Evolutionary conservation across 2,888 invertebrate species (phyloP).

Genomic region (Eumerus sabulonum): DNA sequence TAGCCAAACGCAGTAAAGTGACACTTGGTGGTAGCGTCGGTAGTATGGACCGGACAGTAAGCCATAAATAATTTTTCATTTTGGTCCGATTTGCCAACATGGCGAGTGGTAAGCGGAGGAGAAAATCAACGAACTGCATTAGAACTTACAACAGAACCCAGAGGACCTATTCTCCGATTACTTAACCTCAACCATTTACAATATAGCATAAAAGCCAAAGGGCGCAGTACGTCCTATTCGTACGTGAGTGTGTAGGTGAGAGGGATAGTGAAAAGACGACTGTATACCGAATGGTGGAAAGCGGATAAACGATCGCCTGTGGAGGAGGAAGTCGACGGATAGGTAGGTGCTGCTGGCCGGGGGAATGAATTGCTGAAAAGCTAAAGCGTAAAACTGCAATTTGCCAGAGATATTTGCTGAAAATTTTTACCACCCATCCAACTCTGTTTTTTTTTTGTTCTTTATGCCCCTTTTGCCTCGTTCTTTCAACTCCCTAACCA

Average conservation of each 20-base stretch:
- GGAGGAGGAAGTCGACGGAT: too few relatives aligned
- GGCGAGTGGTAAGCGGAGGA: not conserved
- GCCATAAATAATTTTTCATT: conserved; percentile 63
- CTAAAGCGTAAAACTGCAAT: conserved; percentile 60
- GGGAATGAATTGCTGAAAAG: conserved; percentile 41
- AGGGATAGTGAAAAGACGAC: not conserved
- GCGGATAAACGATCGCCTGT: not conserved
- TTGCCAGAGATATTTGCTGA: conserved; percentile 58
- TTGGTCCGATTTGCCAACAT: conserved; percentile 21
- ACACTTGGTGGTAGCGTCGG: conserved; percentile 23
- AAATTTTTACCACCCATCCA: conserved; percentile 48
- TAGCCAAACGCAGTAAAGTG: conserved; percentile 36
- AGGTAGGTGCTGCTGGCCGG: not conserved
- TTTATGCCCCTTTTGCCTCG: conserved; percentile 2
- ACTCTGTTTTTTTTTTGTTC: conserved; percentile 25
- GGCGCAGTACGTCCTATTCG: conserved; percentile 1
- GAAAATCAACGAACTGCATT: conserved; percentile 2
- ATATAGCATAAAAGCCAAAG: conserved; percentile 40
- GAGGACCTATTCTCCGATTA: conserved; percentile 40
- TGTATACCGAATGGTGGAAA: conserved; percentile 6
- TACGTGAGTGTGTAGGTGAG: not conserved
- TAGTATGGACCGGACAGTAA: conserved; percentile 18
- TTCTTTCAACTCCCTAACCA: not conserved
- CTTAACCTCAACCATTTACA: conserved; percentile 40
- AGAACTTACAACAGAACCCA: conserved; percentile 24